Conservation (phyloP, 2,113 vertebrate genomes). For the Takifugu flavidus region DNA sequence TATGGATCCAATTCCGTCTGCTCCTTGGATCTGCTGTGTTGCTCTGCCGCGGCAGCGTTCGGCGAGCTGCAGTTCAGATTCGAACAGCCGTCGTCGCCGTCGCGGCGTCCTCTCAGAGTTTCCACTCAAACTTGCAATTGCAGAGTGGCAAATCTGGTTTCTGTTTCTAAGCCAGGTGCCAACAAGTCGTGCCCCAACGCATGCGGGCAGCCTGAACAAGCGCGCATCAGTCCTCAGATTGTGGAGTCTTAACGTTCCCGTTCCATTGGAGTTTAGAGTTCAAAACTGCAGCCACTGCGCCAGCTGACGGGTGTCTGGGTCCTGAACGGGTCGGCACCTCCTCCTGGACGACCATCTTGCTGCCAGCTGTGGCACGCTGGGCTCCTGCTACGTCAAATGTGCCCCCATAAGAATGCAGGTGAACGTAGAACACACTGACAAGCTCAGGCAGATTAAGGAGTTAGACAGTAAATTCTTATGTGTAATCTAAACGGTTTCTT, state of each 20-base stretch:
- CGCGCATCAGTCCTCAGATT: conserved; percentile 38
- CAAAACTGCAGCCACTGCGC: no score
- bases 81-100: background rate
- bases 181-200: conserved; percentile 35
- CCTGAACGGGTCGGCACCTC: no score
- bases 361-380: background rate
- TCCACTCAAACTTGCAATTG: conserved; percentile 25
- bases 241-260: conserved; percentile 19
- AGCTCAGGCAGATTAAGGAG: background rate
- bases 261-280: background rate
- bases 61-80: conserved; percentile 20
- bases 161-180: conserved; percentile 40
- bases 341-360: background rate
- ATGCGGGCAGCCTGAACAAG: conserved; percentile 35
- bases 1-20: conserved; percentile 21
- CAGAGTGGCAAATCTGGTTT: conserved; percentile 47
- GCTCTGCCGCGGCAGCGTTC: conserved; percentile 15
- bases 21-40: conserved; percentile 20
- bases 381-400: background rate
- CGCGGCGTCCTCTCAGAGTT: conserved; percentile 26
- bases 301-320: no score
- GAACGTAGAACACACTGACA: no score
- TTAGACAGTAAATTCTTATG: background rate
- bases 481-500: conserved; percentile 22
- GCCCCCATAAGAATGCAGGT: no score